phyloP scores from a whole-genome alignment of 2,888 invertebrate genomes.

The Deilephila elpenor region DNA sequence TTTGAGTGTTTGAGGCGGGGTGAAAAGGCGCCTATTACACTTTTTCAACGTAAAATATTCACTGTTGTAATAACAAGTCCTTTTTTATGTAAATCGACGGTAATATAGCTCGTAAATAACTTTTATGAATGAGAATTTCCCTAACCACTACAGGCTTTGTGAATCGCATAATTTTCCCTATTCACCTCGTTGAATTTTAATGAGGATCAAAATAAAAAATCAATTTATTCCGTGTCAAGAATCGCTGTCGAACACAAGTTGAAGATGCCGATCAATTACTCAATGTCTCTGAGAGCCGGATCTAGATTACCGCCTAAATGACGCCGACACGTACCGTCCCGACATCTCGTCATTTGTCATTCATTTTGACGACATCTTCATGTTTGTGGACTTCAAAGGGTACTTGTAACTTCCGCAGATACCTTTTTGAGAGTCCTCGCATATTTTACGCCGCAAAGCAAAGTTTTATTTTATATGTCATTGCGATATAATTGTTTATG shows the following conservation, averaged over 20 bases:
- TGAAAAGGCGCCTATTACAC: background rate
- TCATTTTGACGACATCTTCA: constrained; percentile 33
- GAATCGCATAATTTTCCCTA: background rate
- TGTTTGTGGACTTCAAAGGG: constrained; percentile 8
- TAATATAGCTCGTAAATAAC: constrained; percentile 17
- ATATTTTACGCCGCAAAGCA: background rate
- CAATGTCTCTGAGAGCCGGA: constrained; percentile 40
- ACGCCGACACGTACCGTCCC: constrained; percentile 31
- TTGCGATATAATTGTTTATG: background rate
- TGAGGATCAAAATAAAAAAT: constrained; percentile 18
- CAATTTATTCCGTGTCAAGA: constrained; percentile 28
- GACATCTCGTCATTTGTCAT: constrained; percentile 31
- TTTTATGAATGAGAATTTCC: constrained; percentile 13
- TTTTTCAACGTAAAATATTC: constrained; percentile 4
- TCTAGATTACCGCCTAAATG: constrained; percentile 38
- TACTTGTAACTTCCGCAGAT: background rate
- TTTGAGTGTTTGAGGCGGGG: background rate
- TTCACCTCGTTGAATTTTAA: constrained; percentile 9
- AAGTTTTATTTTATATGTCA: background rate
- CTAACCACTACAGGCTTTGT: background rate
- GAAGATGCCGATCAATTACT: constrained; percentile 45
- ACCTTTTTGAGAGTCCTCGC: background rate
- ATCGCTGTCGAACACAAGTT: constrained; percentile 33
- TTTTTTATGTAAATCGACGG: constrained; percentile 15
- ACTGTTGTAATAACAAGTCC: constrained; percentile 20